Conservation (phyloP, 2,113 vertebrate species). For the Scytalopus superciliaris region DNA sequence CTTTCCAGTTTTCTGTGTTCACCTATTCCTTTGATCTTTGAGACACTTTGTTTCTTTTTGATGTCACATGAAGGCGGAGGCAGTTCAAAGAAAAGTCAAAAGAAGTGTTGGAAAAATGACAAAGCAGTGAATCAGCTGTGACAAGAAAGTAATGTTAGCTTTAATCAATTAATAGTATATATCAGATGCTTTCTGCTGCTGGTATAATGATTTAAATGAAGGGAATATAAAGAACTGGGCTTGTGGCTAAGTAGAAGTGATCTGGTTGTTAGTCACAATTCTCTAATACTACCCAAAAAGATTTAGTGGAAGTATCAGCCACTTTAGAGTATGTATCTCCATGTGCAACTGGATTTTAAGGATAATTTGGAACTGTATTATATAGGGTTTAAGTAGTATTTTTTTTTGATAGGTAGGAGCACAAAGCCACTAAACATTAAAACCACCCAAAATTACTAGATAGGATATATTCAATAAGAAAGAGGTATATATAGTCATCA, state of each 20-base stretch:
- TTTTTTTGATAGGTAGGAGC: not conserved
- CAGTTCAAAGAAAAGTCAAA: constrained; percentile 4
- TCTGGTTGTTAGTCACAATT: not conserved
- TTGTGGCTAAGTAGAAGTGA: not conserved
- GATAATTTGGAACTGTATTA: not conserved
- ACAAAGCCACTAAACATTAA: not conserved
- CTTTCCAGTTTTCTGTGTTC: not conserved
- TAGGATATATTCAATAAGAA: not conserved
- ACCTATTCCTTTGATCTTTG: not conserved
- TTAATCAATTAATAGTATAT: not conserved
- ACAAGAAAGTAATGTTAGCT: not conserved
- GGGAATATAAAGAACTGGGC: not conserved
- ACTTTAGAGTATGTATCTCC: not conserved
- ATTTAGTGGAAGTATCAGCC: not conserved
- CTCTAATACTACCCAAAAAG: not conserved
- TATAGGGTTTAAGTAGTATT: not conserved
- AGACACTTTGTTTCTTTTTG: not conserved
- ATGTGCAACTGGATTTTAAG: not conserved
- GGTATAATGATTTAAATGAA: not conserved
- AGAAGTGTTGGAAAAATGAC: not conserved
- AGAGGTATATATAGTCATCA: not conserved
- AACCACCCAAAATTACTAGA: not conserved
- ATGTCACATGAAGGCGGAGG: not conserved
- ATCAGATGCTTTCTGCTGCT: not conserved
- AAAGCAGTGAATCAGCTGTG: not conserved